A percentile compares a stretch with the other conserved stretches of the same genome.
Conservation (phyloP, 1,140 invertebrate genomes). For the Bombus haemorrhoidalis region DNA sequence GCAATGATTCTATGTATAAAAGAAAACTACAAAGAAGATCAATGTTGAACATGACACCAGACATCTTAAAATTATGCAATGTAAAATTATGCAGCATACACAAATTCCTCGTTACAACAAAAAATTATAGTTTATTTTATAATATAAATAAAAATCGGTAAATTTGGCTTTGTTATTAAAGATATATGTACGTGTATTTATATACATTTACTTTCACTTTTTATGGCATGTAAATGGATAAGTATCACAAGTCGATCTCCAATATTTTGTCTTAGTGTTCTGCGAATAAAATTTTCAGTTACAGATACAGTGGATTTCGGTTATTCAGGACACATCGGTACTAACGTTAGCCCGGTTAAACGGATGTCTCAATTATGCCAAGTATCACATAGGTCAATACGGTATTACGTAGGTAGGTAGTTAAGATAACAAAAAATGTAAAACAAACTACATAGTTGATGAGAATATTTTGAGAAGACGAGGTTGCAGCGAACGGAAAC, state of each 20-base stretch:
- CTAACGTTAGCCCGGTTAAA: too few species aligned
- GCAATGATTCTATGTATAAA: constrained; percentile 45
- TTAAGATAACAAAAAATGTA: too few species aligned
- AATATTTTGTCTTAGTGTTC: not conserved
- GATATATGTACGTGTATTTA: not conserved
- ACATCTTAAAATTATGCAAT: not conserved
- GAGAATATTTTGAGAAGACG: too few species aligned
- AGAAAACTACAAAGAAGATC: constrained; percentile 43
- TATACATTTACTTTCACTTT: not conserved
- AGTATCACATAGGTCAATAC: too few species aligned
- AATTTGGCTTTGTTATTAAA: not conserved
- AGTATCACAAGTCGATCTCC: not conserved
- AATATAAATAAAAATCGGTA: not conserved
- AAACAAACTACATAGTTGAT: too few species aligned
- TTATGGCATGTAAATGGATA: not conserved
- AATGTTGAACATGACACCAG: constrained; percentile 23
- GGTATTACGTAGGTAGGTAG: too few species aligned
- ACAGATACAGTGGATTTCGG: too few species aligned
- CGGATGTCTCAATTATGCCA: too few species aligned
- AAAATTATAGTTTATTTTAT: not conserved
- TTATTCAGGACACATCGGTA: too few species aligned
- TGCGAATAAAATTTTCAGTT: not conserved
- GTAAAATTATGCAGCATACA: not conserved
- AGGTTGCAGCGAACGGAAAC: too few species aligned
- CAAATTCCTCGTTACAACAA: not conserved